phyloP scores from a whole-genome alignment of 1,140 invertebrate species.

The Tyrophagus putrescentiae region DNA sequence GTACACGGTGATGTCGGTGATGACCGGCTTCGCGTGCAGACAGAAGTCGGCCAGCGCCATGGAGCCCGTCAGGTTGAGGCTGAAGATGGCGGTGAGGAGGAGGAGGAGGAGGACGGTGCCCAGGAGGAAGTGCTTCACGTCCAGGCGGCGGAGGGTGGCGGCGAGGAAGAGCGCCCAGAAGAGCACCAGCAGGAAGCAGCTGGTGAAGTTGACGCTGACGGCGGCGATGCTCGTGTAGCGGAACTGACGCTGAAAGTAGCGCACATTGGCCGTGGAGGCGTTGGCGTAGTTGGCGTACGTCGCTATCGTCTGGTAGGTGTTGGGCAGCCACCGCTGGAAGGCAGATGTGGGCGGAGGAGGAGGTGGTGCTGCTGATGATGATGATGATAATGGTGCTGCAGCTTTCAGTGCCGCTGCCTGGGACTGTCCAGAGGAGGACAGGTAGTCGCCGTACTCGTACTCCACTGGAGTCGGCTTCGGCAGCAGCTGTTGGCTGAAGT shows the following conservation, averaged over 20 bases:
- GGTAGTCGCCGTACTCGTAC: not conserved
- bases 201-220: not conserved
- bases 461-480: not conserved
- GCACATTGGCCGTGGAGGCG: not conserved
- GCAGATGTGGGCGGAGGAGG: not conserved
- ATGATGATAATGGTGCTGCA: too few relatives aligned
- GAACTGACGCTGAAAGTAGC: not conserved
- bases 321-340: not conserved
- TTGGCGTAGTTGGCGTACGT: not conserved
- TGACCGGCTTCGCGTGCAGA: not conserved
- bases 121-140: conserved; percentile 1
- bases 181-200: not conserved
- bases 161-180: not conserved
- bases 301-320: not conserved
- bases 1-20: not conserved
- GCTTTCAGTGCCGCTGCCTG: too few relatives aligned
- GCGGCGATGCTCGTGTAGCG: not conserved
- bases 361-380: too few relatives aligned
- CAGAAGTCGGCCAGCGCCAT: conserved; percentile 2
- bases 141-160: not conserved
- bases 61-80: not conserved
- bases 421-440: too few relatives aligned
- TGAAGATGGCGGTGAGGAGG: not conserved
- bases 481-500: not conserved
- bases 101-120: not conserved